Conservation (phyloP, 2,888 invertebrate species). For the Escarpia spicata region DNA sequence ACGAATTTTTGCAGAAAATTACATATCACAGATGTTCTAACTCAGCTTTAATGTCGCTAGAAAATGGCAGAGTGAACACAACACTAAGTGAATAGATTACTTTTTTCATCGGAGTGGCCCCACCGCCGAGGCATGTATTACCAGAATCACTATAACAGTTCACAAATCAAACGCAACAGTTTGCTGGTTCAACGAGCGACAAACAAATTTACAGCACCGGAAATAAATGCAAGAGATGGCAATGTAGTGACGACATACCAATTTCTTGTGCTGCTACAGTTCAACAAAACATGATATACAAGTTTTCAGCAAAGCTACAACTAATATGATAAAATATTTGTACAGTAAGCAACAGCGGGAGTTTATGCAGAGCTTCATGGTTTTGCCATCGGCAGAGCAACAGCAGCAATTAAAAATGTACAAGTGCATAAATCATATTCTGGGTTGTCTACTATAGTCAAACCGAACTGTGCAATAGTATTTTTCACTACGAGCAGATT, state of each 20-base stretch:
- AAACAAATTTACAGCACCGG: constrained; percentile 16
- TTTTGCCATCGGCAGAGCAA: neutral
- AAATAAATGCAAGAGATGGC: neutral
- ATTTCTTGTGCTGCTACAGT: constrained; percentile 6
- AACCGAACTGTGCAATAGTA: neutral
- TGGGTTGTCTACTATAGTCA: neutral
- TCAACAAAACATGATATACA: neutral
- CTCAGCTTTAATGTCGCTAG: neutral
- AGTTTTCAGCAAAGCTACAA: neutral
- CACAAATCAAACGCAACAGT: neutral
- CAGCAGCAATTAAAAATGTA: neutral
- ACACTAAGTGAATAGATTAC: neutral
- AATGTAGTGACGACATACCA: neutral
- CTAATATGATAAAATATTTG: constrained; percentile 7
- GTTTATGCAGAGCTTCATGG: neutral
- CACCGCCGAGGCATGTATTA: neutral
- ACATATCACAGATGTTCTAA: neutral
- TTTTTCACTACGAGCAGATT: neutral
- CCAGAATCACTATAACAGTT: constrained; percentile 4
- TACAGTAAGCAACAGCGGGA: neutral
- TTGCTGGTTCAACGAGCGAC: neutral
- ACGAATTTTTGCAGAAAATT: neutral
- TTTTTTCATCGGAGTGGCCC: neutral
- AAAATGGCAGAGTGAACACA: constrained; percentile 12
- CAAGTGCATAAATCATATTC: constrained; percentile 4